Evolutionary conservation across 2,797 vertebrate genomes (phyloP), one percentile per base, ranked within the genome.

Genomic region (Malacoctenus gilli): DNA sequence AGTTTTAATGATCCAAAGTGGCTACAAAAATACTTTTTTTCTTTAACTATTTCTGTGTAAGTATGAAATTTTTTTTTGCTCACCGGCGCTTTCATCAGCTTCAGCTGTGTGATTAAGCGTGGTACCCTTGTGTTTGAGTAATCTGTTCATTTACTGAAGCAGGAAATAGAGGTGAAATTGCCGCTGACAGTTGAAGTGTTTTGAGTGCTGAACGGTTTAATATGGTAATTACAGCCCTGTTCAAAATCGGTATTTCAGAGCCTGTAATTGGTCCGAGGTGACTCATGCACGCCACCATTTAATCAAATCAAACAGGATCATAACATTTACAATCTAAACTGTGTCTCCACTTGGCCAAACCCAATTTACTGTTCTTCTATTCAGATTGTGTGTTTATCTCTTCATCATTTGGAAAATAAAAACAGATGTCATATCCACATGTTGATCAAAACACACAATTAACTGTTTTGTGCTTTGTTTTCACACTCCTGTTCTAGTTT

Each of bases 161-260:
- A 56, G 54, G 8, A 59, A 50, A 59, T 52, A 15, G 5, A 41
- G 16, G 40, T 31, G 13, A 32, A 49, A 41, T 49, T 41, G n/a
- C 18, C 30, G 1, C 19, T 50, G 34, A 55, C 21, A 43, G 25
- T 15, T 46, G 48, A 58, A 9, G 11, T 6, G 35, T 34, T 40
- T 32, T 53, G 4, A n/a, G 19, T 30, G 14, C 37, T 21, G 8
- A 48, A n/a, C 31, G 7, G 41, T 23, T 75, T 15, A 37, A 16
- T 37, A 20, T 16, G 18, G 1, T 70, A 36, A 70, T 62, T 41
- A 43, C 13, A 1, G 2, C 12, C 40, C 16, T 28, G 22, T 28
- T 60, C 21, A 42, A 25, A 23, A 22, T 6, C 0, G 5, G 28
- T 42, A 16, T 18, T 31, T 41, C 52, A 20, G 53, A 28, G 44